phyloP scores from a whole-genome alignment of 1,140 invertebrate species.

The Zeugodacus cucurbitae region DNA sequence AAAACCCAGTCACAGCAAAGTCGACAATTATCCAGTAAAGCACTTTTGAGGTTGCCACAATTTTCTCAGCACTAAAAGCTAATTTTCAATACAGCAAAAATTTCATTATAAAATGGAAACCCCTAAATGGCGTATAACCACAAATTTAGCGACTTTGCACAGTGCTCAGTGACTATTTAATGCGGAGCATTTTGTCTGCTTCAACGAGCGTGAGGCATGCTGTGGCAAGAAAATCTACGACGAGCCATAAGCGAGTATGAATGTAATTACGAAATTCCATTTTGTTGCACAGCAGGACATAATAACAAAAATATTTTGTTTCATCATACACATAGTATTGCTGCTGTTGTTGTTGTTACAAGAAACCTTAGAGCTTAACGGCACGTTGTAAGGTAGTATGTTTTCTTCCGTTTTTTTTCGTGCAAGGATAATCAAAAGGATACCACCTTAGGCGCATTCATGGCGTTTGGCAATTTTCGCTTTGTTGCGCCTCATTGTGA shows the following conservation, averaged over 20 bases:
- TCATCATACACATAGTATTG: not conserved
- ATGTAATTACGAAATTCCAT: slow-evolving; percentile 38
- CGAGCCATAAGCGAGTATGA: not conserved
- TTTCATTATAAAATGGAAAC: slow-evolving; percentile 27
- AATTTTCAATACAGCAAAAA: slow-evolving; percentile 15
- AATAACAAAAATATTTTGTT: slow-evolving; percentile 30
- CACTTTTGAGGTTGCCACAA: not conserved
- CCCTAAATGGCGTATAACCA: slow-evolving; percentile 2
- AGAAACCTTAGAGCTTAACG: slow-evolving; percentile 14
- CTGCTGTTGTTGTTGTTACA: not conserved
- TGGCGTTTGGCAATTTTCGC: slow-evolving; percentile 10
- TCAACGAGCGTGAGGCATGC: not conserved
- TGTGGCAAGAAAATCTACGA: not conserved
- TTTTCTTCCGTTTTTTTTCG: not conserved
- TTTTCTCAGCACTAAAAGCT: not conserved
- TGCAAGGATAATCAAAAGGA: slow-evolving; percentile 29
- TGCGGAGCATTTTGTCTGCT: not conserved
- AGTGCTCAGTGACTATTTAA: not conserved
- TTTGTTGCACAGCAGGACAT: slow-evolving; percentile 30
- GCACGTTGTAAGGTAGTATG: not conserved
- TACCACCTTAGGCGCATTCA: slow-evolving; percentile 22
- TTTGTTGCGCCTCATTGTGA: not conserved
- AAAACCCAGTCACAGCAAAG: not conserved
- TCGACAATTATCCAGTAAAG: not conserved
- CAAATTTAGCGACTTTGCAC: slow-evolving; percentile 10